Evolutionary conservation across 2,113 vertebrate species (phyloP).

Genomic region (Eptesicus fuscus): DNA sequence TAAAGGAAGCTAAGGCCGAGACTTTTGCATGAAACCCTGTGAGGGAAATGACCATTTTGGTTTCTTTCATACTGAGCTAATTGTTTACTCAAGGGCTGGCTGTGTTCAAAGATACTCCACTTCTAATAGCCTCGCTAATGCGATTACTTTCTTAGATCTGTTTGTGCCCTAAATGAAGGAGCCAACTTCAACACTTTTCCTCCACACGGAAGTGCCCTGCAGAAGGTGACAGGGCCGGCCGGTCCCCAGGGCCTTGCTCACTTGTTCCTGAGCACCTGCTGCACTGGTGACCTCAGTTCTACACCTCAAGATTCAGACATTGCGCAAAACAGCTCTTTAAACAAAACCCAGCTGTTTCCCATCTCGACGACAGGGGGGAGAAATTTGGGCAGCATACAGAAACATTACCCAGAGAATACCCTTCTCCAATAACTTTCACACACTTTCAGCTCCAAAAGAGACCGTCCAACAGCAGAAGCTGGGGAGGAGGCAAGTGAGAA

Average conservation of each 20-base stretch:
- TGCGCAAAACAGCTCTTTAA: constrained; percentile 82
- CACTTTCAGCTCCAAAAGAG: constrained; percentile 62
- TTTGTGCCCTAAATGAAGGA: background rate
- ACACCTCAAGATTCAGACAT: constrained; percentile 76
- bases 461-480: constrained; percentile 31
- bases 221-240: constrained; percentile 30
- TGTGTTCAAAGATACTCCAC: constrained; percentile 31
- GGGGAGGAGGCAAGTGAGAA: constrained; percentile 16
- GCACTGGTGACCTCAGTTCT: constrained; percentile 82
- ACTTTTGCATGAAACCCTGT: background rate
- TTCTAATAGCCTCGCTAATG: constrained; percentile 37
- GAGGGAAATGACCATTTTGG: constrained; percentile 10
- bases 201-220: constrained; percentile 41
- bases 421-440: constrained; percentile 78
- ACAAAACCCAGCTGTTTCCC: constrained; percentile 84
- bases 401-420: constrained; percentile 80
- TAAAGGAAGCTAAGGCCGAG: background rate
- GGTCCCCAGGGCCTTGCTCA: constrained; percentile 55
- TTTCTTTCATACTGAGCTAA: constrained; percentile 54
- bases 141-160: constrained; percentile 14
- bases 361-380: constrained; percentile 71
- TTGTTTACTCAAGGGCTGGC: constrained; percentile 46
- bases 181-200: background rate
- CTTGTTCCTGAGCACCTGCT: constrained; percentile 84
- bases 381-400: constrained; percentile 72